These are phyloP conservation scores for Clarias fuscus DNA, from an alignment of 2,797 vertebrate genomes.

Conservation along the genomic window DNA sequence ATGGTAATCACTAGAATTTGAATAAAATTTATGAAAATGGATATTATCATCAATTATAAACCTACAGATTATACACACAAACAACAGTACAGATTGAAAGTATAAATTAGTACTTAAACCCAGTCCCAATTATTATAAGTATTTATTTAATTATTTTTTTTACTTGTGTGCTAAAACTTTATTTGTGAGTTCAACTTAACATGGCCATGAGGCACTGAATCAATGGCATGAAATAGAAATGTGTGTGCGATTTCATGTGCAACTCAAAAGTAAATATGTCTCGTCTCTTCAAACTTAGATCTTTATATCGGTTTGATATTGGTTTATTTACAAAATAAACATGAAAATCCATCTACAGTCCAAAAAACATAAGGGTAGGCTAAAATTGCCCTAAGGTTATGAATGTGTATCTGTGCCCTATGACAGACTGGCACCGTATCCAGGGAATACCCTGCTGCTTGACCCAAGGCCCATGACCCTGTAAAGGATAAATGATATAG, in stretches of 20 bases:
- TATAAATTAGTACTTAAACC: neutral
- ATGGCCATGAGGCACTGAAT: neutral
- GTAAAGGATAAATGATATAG: no score
- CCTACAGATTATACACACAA: no score
- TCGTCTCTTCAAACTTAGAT: neutral
- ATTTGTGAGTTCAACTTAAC: neutral
- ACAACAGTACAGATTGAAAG: no score
- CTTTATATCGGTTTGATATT: neutral
- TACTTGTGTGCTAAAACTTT: neutral
- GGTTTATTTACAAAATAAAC: neutral
- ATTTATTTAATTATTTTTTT: neutral
- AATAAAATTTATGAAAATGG: neutral
- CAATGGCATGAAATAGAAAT: neutral
- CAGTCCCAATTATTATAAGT: neutral
- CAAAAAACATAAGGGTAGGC: no score
- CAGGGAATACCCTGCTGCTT: no score
- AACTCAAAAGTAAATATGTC: neutral
- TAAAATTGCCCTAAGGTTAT: no score
- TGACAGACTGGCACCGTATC: no score
- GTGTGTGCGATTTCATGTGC: neutral
- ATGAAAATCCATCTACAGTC: neutral
- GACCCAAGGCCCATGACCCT: no score
- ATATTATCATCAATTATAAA: neutral
- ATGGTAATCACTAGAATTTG: neutral
- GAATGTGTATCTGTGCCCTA: no score